Evolutionary conservation across 2,797 vertebrate species (phyloP), one percentile per base, ranked within the genome.

Genomic region (Menidia menidia): DNA sequence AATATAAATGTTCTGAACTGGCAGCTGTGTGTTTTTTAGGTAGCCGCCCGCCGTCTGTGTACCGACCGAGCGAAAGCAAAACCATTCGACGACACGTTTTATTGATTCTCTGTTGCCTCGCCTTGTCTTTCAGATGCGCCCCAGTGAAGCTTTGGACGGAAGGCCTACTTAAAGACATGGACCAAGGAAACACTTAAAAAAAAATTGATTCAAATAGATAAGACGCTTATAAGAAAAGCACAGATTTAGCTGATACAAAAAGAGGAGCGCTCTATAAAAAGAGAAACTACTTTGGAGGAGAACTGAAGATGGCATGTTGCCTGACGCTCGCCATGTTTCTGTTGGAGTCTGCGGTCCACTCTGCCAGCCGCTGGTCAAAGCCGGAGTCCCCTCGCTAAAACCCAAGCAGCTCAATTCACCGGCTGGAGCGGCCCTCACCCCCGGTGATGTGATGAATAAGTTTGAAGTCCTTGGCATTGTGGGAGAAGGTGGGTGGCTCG

Each of bases 371-470:
- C 77, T 69, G 73, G 72, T 75, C 75, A 25, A 75, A 82, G 68
- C 81, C 74, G 80, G 77, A 90, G 77, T 0, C 69, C 81, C 86
- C 82, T 71, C 53, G 41, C 81, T 93, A 86, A 95, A 94, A 92
- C 80, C 92, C 80, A 81, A 88, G 83, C 83, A 71, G 74, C 81
- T 70, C 50, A 16, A 91, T 98, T 97, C 95, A 95, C 96, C 96
- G 96, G 96, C 95, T 96, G 96, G 96, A 98, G 96, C 95, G 96
- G 95, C 94, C 94, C 95, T 94, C 94, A 25, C 95, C 92, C 96
- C 96, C 92, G 95, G 98, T 98, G 96, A 99, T 99, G 97, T 99
- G 96, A 99, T 99, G 98, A 99, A 99, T 98, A 99, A 99, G 97
- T 99, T 99, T 98, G 98, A 99, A 95, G 98, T 99, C 95, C 98